A percentile compares a stretch with the other conserved stretches of the same genome.
phyloP scores from a whole-genome alignment of 2,888 invertebrate species.

The Lamellibrachia satsuma region DNA sequence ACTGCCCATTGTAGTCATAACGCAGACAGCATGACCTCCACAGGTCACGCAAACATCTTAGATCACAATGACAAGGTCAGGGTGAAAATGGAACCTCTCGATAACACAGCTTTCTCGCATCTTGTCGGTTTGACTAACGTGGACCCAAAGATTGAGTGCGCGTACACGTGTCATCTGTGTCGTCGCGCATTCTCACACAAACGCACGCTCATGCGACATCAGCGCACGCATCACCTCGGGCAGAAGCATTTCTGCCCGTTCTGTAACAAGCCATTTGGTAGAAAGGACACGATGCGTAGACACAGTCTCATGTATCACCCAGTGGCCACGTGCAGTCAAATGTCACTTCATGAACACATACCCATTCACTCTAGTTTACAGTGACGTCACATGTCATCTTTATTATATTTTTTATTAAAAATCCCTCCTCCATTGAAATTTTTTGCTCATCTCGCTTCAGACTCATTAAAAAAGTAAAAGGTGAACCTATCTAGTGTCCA shows the following conservation, averaged over 20 bases:
- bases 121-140: constrained; percentile 5
- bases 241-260: not conserved
- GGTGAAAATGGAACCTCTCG: not conserved
- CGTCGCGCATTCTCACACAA: not conserved
- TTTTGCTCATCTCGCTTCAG: no score
- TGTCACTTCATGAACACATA: not conserved
- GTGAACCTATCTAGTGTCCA: no score
- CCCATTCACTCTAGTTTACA: not conserved
- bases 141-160: not conserved
- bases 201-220: not conserved
- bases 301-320: constrained; percentile 6
- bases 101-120: not conserved
- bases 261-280: not conserved
- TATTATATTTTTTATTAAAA: no score
- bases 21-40: not conserved
- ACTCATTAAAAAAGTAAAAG: no score
- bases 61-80: not conserved
- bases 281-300: constrained; percentile 3
- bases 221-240: not conserved
- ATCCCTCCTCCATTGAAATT: no score
- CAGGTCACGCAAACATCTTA: no score
- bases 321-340: not conserved
- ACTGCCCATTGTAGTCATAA: not conserved
- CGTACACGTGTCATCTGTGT: not conserved
- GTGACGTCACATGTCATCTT: not conserved